These are phyloP conservation scores for Acanthurus tractus DNA, from an alignment of 2,797 vertebrate species.

Conservation along the genomic window DNA sequence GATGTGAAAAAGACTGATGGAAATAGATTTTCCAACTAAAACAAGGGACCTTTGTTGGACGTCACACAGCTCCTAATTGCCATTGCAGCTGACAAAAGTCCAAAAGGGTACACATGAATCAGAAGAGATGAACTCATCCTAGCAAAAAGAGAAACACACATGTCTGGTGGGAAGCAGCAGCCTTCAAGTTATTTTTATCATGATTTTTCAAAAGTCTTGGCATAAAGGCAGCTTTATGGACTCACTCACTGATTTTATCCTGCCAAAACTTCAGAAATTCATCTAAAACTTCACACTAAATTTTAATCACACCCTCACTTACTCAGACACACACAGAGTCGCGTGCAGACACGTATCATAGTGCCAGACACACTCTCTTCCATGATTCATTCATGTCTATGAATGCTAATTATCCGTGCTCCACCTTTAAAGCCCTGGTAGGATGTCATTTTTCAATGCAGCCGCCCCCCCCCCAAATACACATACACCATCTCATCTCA, in stretches of 20 bases:
- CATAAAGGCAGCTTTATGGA: slow-evolving; percentile 1
- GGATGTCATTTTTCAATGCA: slow-evolving; percentile 44
- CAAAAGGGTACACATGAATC: background rate
- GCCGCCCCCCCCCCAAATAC: background rate
- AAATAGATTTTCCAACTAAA: slow-evolving; percentile 17
- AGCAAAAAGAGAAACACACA: background rate
- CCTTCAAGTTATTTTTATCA: background rate
- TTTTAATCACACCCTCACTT: background rate
- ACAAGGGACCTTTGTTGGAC: background rate
- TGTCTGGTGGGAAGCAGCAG: background rate
- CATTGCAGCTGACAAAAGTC: slow-evolving; percentile 24
- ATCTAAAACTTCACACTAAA: slow-evolving; percentile 9
- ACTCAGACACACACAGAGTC: background rate
- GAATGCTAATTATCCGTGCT: slow-evolving; percentile 63
- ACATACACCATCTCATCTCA: slow-evolving; percentile 40
- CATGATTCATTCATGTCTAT: slow-evolving; percentile 25
- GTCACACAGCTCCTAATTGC: background rate
- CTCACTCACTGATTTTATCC: background rate
- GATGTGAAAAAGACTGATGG: background rate
- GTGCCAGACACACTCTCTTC: slow-evolving; percentile 14
- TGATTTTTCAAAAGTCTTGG: background rate
- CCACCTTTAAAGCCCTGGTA: slow-evolving; percentile 52
- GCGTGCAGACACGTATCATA: slow-evolving; percentile 3
- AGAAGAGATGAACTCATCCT: background rate
- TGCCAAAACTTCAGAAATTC: background rate